Evolutionary conservation across 1,140 invertebrate species (phyloP), one percentile per base, ranked within the genome.

Genomic region (Plodia interpunctella): DNA sequence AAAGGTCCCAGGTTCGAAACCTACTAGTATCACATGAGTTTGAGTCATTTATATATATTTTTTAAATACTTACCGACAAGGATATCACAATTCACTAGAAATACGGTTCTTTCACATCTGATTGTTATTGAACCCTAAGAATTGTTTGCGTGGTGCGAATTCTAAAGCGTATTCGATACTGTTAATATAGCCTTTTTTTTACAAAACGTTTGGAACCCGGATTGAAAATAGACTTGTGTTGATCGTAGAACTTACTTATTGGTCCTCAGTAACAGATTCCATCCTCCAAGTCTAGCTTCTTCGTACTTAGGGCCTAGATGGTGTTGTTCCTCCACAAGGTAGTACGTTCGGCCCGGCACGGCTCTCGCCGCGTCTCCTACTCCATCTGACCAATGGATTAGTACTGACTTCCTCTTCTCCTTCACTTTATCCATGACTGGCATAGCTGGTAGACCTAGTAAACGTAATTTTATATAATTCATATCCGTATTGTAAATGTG

Each of bases 231-330:
- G 11, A 32, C 3, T 6, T 32, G 10, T 15, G 15, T 44, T 44
- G n/a, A 44, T 6, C 15, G 38, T 17, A 15, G 15, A n/a, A 75
- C 78, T 71, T 70, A 89, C 86, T 87, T 89, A 57, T 87, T 87
- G 15, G 84, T 87, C 49, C 86, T 74, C 38, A 85, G 55, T 3
- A 89, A 57, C 11, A 87, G 65, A 58, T 74, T 89, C 86, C 86
- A 89, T 10, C 79, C 75, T 20, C 80, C 87, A 19, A 89, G 72
- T 55, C 82, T 78, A 0, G 74, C 62, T 55, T 87, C 84, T 59
- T 89, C 84, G 58, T 87, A 89, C 32, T 86, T 89, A 0, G 86
- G 86, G 9, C 84, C 83, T 10, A 87, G 51, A 56, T 86, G 81
- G 55, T 87, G 81, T 59, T 87, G 86, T 59, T 89, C 86, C 53